Conservation (phyloP, 2,888 invertebrate species). For the Steinernema scapterisci region DNA sequence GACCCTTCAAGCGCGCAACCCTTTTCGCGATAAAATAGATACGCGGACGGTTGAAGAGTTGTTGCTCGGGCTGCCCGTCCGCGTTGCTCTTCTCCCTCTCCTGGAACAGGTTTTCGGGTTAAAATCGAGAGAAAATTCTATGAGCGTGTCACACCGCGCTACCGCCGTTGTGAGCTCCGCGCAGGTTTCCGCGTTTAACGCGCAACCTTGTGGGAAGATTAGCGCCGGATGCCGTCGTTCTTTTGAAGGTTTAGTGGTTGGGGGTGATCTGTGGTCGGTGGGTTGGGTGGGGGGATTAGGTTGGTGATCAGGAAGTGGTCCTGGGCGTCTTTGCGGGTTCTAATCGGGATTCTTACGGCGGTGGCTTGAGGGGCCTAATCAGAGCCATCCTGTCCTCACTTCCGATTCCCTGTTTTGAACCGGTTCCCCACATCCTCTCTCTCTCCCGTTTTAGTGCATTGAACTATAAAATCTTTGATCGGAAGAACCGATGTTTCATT, state of each 20-base stretch:
- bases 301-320: no score
- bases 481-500: neutral
- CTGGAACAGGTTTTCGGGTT: neutral
- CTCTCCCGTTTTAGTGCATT: neutral
- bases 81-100: neutral
- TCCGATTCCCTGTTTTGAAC: neutral
- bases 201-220: conserved; percentile 24
- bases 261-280: neutral
- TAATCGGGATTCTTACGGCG: no score
- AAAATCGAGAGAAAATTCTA: neutral
- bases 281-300: neutral
- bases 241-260: neutral
- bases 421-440: neutral
- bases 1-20: neutral
- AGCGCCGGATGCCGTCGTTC: neutral
- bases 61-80: no score
- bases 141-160: conserved; percentile 1
- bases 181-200: neutral
- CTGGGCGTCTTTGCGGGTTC: no score
- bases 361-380: no score
- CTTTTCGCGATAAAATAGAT: conserved; percentile 12
- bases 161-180: neutral
- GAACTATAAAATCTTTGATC: conserved; percentile 9
- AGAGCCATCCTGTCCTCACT: no score
- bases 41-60: neutral